phyloP scores from a whole-genome alignment of 1,140 invertebrate species.

The Drosophila gunungcola region DNA sequence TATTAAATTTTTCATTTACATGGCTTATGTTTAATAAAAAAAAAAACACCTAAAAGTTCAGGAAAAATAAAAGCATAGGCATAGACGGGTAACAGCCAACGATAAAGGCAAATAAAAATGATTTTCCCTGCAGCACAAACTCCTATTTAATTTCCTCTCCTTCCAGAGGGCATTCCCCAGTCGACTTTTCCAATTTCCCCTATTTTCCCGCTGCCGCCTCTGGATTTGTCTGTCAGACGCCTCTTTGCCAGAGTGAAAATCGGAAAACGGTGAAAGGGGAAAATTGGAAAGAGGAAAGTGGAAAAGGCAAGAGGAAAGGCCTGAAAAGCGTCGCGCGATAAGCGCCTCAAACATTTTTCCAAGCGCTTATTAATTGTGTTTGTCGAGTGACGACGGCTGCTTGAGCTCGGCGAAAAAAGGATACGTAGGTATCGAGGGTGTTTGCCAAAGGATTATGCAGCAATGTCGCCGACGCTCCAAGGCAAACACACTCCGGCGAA shows the following conservation, averaged over 20 bases:
- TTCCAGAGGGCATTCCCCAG: conserved; percentile 13
- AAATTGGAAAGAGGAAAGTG: background rate
- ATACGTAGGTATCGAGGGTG: conserved; percentile 32
- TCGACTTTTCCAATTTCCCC: conserved; percentile 26
- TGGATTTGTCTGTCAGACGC: conserved; percentile 9
- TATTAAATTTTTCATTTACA: background rate
- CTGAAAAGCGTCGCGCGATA: conserved; percentile 68
- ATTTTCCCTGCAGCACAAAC: background rate
- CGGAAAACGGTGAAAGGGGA: background rate
- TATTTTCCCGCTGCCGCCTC: background rate
- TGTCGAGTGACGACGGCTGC: conserved; percentile 60
- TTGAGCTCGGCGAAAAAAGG: conserved; percentile 14
- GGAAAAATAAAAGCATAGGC: too few relatives aligned
- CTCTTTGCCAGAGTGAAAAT: background rate
- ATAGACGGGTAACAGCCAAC: background rate
- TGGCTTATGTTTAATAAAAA: too few relatives aligned
- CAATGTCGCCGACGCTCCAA: conserved; percentile 33
- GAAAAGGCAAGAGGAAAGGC: conserved; percentile 18
- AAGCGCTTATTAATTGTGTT: conserved; percentile 77
- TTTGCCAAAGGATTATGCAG: conserved; percentile 61
- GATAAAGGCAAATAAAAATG: background rate
- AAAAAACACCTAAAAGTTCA: too few relatives aligned
- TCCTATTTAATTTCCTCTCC: conserved; percentile 16
- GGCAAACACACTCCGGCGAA: conserved; percentile 30
- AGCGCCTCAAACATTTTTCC: conserved; percentile 72